Evolutionary conservation across 64 coral and sea anemone species (phyloP), one percentile per base, ranked within the genome.

Genomic region (Pocillopora damicornis): DNA sequence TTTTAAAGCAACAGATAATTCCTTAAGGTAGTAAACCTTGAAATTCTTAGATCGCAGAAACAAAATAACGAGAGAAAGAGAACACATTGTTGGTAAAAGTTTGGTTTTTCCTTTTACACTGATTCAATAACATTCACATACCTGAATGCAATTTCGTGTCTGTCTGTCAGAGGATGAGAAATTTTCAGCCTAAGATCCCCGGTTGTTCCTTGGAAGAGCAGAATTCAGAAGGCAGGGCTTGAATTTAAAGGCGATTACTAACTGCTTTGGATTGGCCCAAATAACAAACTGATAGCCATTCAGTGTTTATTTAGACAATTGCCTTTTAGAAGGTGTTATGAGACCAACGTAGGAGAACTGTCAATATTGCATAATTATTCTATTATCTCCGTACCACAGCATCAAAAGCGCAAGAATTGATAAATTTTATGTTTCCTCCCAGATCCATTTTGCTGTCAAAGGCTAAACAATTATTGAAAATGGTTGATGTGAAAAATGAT

Each of bases 361-460:
- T 38, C 80, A 83, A 68, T 83, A 61, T 67, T 42, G 58, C n/a
- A 85, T 66, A 72, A 73, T 85, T 26, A 20, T 12, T 45, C 37
- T 45, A 85, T 85, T 71, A 72, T 72, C 69, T 11, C 20, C 37
- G n/a, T 72, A 63, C 64, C 63, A 85, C 65, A 1, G 38, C 37
- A 85, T 72, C 69, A 56, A 85, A 66, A 37, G 22, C 37, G 36
- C 11, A 13, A 22, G 57, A 73, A 42, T 56, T 23, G 80, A 83
- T 51, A 51, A 72, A 85, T 85, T 72, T 85, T 38, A 38, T 85
- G 72, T 85, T 85, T 71, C 63, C 63, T 85, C 36, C 18, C 67
- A 71, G 18, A 56, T 72, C 81, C 18, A 71, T 68, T 42, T 60
- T 85, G 14, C 37, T 72, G 81, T 58, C 81, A 85, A 17, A 9